A percentile compares a stretch with the other conserved stretches of the same genome.
Evolutionary conservation across 2,888 invertebrate genomes (phyloP).

Genomic region (Stenodema calcarata): DNA sequence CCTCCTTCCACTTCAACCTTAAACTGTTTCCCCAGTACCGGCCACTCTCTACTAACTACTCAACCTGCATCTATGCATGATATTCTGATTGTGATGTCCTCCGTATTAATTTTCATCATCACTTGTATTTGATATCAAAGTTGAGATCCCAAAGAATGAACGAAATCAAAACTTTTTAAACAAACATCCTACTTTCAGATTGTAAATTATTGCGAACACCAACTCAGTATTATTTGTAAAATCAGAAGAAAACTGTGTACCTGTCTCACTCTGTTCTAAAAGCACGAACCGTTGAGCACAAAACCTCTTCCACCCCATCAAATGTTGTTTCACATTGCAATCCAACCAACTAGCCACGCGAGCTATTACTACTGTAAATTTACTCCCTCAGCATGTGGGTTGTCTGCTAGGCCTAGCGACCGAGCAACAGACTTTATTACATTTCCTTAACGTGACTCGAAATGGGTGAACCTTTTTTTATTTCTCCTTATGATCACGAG

Average conservation of each 20-base stretch:
- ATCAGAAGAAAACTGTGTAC: no score
- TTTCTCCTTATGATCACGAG: neutral
- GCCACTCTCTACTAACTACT: neutral
- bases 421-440: conserved; percentile 1
- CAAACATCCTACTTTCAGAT: no score
- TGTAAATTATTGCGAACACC: no score
- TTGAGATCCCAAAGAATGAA: no score
- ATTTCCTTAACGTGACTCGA: neutral
- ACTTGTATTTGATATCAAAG: no score
- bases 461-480: neutral
- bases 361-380: neutral
- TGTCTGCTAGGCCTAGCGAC: neutral
- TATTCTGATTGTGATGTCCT: neutral
- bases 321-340: no score
- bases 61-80: neutral
- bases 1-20: neutral
- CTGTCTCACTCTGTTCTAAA: no score
- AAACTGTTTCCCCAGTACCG: neutral
- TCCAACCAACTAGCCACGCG: neutral
- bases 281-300: no score
- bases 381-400: neutral
- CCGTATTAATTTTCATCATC: no score
- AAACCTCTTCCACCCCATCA: no score
- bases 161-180: no score
- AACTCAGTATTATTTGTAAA: no score